Conservation (phyloP, 1,140 invertebrate genomes). For the Portunus trituberculatus region DNA sequence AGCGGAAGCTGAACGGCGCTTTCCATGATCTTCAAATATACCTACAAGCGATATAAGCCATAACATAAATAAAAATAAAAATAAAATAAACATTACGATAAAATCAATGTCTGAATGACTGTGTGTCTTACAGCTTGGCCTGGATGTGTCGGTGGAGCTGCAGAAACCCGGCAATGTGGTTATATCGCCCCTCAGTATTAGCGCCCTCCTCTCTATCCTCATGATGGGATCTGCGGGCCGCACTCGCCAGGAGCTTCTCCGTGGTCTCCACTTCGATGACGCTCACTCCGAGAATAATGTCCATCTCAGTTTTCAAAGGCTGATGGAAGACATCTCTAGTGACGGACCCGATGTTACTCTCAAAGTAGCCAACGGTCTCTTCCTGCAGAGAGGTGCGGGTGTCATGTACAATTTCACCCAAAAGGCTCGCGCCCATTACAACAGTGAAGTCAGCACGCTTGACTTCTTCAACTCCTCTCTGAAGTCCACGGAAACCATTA, state of each 20-base stretch:
- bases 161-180: slow-evolving; percentile 83
- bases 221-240: slow-evolving; percentile 79
- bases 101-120: background rate
- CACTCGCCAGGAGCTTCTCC: slow-evolving; percentile 78
- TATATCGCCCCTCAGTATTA: slow-evolving; percentile 90
- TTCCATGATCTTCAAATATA: no score
- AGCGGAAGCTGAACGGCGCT: no score
- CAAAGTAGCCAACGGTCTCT: slow-evolving; percentile 68
- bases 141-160: slow-evolving; percentile 41
- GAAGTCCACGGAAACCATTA: slow-evolving; percentile 84
- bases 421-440: slow-evolving; percentile 82
- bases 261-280: slow-evolving; percentile 74
- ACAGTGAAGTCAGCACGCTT: slow-evolving; percentile 84
- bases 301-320: slow-evolving; percentile 58
- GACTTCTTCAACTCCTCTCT: slow-evolving; percentile 84
- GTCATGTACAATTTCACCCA: slow-evolving; percentile 63
- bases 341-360: slow-evolving; percentile 47
- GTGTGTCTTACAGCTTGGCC: slow-evolving; percentile 51
- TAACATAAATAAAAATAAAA: no score
- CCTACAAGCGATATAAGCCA: no score
- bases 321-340: slow-evolving; percentile 34
- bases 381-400: slow-evolving; percentile 46
- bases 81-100: no score
- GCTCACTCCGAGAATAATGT: slow-evolving; percentile 41
- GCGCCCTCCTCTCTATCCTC: slow-evolving; percentile 87